These are phyloP conservation scores for Heliocidaris erythrogramma DNA, from an alignment of 35 echinoderm and acorn worm genomes.

Conservation along the genomic window DNA sequence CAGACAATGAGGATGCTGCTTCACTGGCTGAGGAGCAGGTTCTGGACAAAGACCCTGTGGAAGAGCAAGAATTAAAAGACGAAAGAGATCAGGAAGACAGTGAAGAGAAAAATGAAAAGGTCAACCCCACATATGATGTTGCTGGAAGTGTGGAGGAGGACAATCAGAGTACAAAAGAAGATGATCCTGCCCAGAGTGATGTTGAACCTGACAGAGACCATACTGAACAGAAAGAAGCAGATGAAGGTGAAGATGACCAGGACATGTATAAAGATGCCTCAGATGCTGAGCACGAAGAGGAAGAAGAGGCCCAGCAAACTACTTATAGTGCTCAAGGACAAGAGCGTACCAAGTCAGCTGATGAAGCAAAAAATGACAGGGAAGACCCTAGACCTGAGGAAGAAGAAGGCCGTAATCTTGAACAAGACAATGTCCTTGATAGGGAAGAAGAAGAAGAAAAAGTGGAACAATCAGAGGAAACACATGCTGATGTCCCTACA, in stretches of 20 bases:
- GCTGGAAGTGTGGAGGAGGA: background rate
- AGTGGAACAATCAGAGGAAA: background rate
- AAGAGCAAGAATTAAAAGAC: background rate
- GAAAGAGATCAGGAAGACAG: background rate
- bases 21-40: constrained; percentile 21
- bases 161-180: background rate
- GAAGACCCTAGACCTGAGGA: background rate
- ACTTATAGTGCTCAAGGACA: background rate
- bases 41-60: background rate
- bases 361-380: background rate
- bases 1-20: background rate
- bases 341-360: background rate
- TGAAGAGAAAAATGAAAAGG: background rate
- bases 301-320: constrained; percentile 13
- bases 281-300: constrained; percentile 26
- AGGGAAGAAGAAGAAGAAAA: constrained; percentile 14
- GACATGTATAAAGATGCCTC: constrained; percentile 19
- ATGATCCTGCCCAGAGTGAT: background rate
- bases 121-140: background rate
- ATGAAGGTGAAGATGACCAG: background rate
- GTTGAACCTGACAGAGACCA: background rate
- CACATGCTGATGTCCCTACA: background rate
- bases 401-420: background rate
- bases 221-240: background rate
- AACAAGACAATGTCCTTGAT: background rate